These are phyloP conservation scores for Globia sparganii DNA, from an alignment of 2,888 invertebrate species.

Conservation along the genomic window DNA sequence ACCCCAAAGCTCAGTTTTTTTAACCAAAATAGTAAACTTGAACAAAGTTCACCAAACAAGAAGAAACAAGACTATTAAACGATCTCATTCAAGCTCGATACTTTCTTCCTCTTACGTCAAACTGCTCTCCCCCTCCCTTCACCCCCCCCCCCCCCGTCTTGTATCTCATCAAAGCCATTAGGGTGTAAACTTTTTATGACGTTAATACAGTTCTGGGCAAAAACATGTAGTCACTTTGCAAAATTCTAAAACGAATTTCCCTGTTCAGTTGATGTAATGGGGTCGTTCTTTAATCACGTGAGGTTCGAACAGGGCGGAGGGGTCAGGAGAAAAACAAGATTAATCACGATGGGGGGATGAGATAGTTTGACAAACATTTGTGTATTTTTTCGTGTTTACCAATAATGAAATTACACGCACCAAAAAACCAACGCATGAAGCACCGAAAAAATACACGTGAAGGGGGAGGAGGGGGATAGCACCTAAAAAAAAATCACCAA, in stretches of 20 bases:
- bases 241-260: neutral
- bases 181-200: constrained; percentile 55
- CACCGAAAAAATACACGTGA: neutral
- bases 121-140: neutral
- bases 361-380: neutral
- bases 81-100: constrained; percentile 20
- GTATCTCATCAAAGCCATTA: constrained; percentile 42
- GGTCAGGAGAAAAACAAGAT: neutral
- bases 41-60: neutral
- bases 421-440: no score
- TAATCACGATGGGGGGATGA: neutral
- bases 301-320: neutral
- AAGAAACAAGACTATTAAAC: neutral
- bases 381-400: neutral
- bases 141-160: no score
- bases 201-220: constrained; percentile 23
- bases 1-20: neutral
- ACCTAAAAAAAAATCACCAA: neutral
- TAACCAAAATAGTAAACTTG: neutral
- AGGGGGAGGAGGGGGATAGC: neutral
- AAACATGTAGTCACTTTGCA: neutral
- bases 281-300: neutral
- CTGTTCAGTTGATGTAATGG: neutral
- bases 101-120: constrained; percentile 34
- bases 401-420: no score